Evolutionary conservation across 2,888 invertebrate species (phyloP), one percentile per base, ranked within the genome.

Genomic region (Liopterus haemorrhoidalis): DNA sequence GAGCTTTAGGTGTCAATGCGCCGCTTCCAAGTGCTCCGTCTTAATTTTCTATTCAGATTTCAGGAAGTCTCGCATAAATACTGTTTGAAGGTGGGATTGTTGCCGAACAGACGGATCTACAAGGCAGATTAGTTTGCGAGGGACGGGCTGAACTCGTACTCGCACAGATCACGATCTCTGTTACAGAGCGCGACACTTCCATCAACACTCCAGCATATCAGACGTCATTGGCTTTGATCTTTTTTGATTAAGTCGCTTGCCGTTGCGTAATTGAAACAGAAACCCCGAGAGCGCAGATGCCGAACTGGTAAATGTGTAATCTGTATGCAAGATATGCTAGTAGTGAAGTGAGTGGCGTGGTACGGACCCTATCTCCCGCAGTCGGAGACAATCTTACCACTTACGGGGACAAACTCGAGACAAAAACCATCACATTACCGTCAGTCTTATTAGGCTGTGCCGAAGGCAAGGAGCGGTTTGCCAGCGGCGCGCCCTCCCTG

Each of bases 231-330:
- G 42, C 47, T 41, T 38, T 38, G 41, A 41, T 41, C 41, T 41
- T 64, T 64, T 64, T 63, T 62, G 63, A 64, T 63, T 61, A 63
- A 64, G 60, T 58, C 56, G 59, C 57, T 58, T 53, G 57, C 53
- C 57, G 53, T 53, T 55, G 58, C 61, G 62, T 64, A 64, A 64
- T 64, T 64, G 63, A 64, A 63, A 63, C 61, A 56, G 60, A 59
- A 62, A 61, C 62, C 41, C 38, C 25, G 24, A 33, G 25, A n/a
- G n/a, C n/a, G 38, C 32, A 45, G 14, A 24, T 24, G 25, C 22
- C 21, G 22, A 30, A 37, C 21, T 57, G 54, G 60, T 61, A 64
- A 65, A 61, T 63, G 61, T 56, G 62, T 63, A 62, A 64, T 65
- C 61, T 65, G 64, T 65, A 65, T 65, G 65, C 64, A 63, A 62